Evolutionary conservation across 2,797 vertebrate species (phyloP), one percentile per base, ranked within the genome.

Genomic region (Natrix natrix): DNA sequence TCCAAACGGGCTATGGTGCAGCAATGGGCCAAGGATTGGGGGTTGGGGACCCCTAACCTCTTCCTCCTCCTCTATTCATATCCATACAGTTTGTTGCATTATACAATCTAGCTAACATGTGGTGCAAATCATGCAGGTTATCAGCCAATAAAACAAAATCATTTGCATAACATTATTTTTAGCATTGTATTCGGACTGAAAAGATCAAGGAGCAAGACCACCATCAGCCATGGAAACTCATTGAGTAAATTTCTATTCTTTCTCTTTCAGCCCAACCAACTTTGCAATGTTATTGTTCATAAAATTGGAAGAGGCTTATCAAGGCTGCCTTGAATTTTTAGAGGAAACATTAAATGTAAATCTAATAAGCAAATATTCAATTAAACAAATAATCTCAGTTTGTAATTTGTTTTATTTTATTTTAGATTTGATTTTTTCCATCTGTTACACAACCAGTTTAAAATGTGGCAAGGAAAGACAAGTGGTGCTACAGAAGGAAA

Each of bases 391-490:
- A 74, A 83, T 83, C 74, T 83, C 37, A 48, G 20, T 83, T 60
- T 59, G 7, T 86, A 60, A 28, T 54, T 28, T 92, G 26, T 83
- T 24, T 88, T 55, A 37, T 88, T 87, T 59, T 74, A 56, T 28
- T 59, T 22, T 0, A 0, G 55, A 91, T 1, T 86, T 94, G 66
- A 94, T 89, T 60, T 63, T 92, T 91, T 43, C 92, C 43, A 89
- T 20, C 55, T 86, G 26, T 88, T 87, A 95, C 93, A 87, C 28
- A 91, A 93, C 92, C 93, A 86, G 7, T 89, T 94, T 96, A 52
- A 59, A 92, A 0, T 83, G 6, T 43, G 92, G 87, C 66, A 87
- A 88, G 63, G 26, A 93, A 78, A 91, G 37, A 91, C 52, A 16
- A 91, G 13, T 91, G 55, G 32, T 14, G 12, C 20, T 90, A 56